These are phyloP conservation scores for Suncus etruscus DNA, from an alignment of 2,113 vertebrate species.

Conservation along the genomic window DNA sequence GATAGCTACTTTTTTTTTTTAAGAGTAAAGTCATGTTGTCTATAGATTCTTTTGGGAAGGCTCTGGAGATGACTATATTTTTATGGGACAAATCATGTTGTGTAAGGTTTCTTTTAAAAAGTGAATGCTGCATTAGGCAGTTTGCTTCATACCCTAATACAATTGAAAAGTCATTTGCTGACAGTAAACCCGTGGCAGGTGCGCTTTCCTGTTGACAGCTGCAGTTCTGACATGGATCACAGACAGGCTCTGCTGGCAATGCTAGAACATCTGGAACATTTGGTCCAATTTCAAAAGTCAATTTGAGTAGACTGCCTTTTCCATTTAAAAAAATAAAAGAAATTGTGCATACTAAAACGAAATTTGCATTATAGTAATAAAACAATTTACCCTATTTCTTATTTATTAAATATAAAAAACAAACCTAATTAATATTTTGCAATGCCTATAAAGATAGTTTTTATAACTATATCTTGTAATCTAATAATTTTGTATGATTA, in stretches of 20 bases:
- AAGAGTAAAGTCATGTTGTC: slow-evolving; percentile 47
- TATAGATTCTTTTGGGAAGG: slow-evolving; percentile 42
- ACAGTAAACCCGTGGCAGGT: slow-evolving; percentile 84
- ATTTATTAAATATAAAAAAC: slow-evolving; percentile 12
- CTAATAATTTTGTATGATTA: not conserved
- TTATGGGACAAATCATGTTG: slow-evolving; percentile 35
- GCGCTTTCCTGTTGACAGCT: slow-evolving; percentile 85
- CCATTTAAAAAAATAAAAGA: slow-evolving; percentile 68
- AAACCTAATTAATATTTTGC: not conserved
- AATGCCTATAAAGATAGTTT: not conserved
- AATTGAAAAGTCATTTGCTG: slow-evolving; percentile 84
- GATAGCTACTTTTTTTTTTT: slow-evolving; percentile 44
- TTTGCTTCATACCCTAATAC: slow-evolving; percentile 80
- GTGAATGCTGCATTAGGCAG: slow-evolving; percentile 64
- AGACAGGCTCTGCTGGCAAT: slow-evolving; percentile 78
- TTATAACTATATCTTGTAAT: not conserved
- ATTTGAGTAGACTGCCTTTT: slow-evolving; percentile 68
- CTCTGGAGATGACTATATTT: slow-evolving; percentile 43
- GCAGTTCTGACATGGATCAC: slow-evolving; percentile 86
- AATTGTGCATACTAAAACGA: not conserved
- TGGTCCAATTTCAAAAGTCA: slow-evolving; percentile 85
- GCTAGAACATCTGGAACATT: slow-evolving; percentile 86
- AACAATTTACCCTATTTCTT: slow-evolving; percentile 16
- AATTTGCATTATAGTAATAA: slow-evolving; percentile 10
- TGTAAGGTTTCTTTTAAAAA: slow-evolving; percentile 58